phyloP scores from a whole-genome alignment of 2,113 vertebrate genomes.

The Saimiri boliviensis region DNA sequence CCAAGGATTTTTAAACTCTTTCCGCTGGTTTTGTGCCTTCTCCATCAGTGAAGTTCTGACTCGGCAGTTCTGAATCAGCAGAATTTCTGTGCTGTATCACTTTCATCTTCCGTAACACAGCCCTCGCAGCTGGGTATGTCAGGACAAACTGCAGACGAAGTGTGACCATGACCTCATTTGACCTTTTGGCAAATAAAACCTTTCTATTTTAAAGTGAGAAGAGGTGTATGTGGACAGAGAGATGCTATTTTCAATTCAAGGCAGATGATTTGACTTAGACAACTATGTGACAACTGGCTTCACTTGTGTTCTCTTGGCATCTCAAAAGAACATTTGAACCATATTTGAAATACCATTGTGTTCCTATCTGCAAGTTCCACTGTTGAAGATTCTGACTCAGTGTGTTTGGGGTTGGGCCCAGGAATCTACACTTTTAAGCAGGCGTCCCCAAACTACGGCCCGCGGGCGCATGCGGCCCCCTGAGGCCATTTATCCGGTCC shows the following conservation, averaged over 20 bases:
- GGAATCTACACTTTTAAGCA: slow-evolving; percentile 47
- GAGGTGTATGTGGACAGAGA: slow-evolving; percentile 22
- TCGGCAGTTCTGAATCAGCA: slow-evolving; percentile 34
- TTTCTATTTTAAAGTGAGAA: slow-evolving; percentile 31
- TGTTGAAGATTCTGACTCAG: slow-evolving; percentile 37
- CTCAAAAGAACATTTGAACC: slow-evolving; percentile 55
- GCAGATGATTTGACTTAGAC: slow-evolving; percentile 57
- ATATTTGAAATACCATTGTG: slow-evolving; percentile 63
- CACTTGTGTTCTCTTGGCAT: slow-evolving; percentile 42
- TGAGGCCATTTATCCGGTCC: no score
- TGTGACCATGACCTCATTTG: slow-evolving; percentile 54
- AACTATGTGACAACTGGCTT: slow-evolving; percentile 60
- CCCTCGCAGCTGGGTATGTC: not conserved
- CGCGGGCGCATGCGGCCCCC: no score
- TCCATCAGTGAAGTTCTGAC: slow-evolving; percentile 23
- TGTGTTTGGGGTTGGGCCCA: slow-evolving; percentile 8
- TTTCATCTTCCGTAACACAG: not conserved
- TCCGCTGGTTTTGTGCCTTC: not conserved
- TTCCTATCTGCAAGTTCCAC: slow-evolving; percentile 47
- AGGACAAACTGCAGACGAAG: slow-evolving; percentile 12
- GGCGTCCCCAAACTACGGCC: no score
- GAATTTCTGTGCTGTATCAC: slow-evolving; percentile 27
- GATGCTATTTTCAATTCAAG: slow-evolving; percentile 64
- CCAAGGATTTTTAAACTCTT: not conserved
- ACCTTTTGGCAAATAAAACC: not conserved